Conservation (phyloP, 2,797 vertebrate species). For the Momotus momota region DNA sequence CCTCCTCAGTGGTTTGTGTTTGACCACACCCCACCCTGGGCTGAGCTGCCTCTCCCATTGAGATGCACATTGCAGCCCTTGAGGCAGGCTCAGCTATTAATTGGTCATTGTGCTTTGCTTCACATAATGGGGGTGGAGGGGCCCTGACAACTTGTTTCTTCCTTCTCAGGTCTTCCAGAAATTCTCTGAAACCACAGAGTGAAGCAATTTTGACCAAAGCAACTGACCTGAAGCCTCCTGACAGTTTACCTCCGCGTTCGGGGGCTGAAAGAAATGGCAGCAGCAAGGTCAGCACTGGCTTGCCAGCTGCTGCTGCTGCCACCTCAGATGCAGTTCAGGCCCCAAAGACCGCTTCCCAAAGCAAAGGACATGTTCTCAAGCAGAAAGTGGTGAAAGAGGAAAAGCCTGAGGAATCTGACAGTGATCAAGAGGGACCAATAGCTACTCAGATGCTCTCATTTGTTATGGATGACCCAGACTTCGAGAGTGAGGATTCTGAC, state of each 20-base stretch:
- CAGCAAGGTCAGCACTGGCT: not conserved
- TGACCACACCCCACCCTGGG: not conserved
- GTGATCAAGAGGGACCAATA: conserved; percentile 88
- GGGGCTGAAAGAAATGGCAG: conserved; percentile 40
- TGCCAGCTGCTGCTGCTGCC: conserved; percentile 52
- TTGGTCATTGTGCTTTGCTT: not conserved
- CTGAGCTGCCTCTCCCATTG: not conserved
- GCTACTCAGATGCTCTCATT: conserved; percentile 96
- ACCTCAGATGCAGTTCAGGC: not conserved
- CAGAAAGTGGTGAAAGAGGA: conserved; percentile 67
- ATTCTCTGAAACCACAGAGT: conserved; percentile 46
- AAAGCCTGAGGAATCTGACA: conserved; percentile 82
- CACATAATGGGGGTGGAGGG: not conserved
- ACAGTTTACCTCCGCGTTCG: conserved; percentile 7
- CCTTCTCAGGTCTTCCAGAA: conserved; percentile 80
- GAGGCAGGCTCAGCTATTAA: not conserved
- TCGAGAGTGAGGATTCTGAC: conserved; percentile 91
- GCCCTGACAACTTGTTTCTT: not conserved
- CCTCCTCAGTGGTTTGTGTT: not conserved
- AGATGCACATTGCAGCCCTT: not conserved
- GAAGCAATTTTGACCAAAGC: conserved; percentile 25
- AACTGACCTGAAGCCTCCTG: not conserved
- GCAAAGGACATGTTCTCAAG: conserved; percentile 12
- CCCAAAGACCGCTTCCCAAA: conserved; percentile 32
- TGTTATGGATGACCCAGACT: conserved; percentile 97